Evolutionary conservation across 2,888 invertebrate species (phyloP).

Genomic region (Ferrisia virgata): DNA sequence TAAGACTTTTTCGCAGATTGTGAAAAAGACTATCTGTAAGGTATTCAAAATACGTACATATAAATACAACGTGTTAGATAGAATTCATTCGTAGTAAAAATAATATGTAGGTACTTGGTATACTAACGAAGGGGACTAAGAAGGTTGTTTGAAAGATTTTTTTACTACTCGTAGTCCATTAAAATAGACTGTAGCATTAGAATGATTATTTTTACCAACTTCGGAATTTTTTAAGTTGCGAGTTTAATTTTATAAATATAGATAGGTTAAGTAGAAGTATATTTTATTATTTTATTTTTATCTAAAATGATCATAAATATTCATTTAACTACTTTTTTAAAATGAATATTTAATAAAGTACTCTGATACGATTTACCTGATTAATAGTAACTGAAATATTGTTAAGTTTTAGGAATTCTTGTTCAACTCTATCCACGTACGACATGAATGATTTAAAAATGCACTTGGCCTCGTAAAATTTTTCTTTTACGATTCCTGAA

Average conservation of each 20-base stretch:
- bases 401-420: conserved; percentile 65
- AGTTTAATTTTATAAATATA: neutral
- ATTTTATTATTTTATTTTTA: too few species aligned
- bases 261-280: too few species aligned
- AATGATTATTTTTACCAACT: neutral
- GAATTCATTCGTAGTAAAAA: neutral
- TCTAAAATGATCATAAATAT: too few species aligned
- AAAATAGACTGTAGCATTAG: too few species aligned
- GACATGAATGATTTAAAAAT: neutral
- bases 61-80: neutral
- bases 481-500: neutral
- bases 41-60: neutral
- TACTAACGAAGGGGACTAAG: too few species aligned
- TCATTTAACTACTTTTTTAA: neutral
- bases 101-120: too few species aligned
- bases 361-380: conserved; percentile 59
- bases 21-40: conserved; percentile 69
- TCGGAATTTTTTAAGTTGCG: neutral
- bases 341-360: too few species aligned
- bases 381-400: conserved; percentile 69
- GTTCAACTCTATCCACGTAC: conserved; percentile 58
- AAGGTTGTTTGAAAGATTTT: too few species aligned
- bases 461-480: neutral
- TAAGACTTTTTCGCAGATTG: conserved; percentile 67
- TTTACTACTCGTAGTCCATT: too few species aligned